Evolutionary conservation across 2,113 vertebrate species (phyloP), one percentile per base, ranked within the genome.

Genomic region (Prunella himalayana): DNA sequence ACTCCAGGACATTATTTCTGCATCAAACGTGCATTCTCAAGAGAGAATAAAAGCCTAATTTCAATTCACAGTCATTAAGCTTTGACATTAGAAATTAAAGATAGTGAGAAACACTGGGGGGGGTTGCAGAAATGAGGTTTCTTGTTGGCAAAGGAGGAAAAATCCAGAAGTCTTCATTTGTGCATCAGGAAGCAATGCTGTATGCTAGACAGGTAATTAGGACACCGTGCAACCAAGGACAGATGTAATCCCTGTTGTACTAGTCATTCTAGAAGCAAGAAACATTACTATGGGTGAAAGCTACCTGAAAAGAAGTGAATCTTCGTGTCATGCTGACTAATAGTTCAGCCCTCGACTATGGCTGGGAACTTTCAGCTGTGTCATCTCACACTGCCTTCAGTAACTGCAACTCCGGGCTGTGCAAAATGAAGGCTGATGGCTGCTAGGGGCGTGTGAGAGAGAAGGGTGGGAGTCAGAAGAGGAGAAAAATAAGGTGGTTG

Each of bases 241-340:
- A 95, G 92, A 90, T 96, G 93, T 63, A 41, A 66, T 53, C 82
- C 87, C 24, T 93, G 68, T 78, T 83, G 72, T 53, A 87, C 82
- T 45, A 97, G 82, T 97, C 95, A 96, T 96, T 96, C 88, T 94
- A 94, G 80, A 96, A 96, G 94, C 90, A 97, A 95, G 94, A 97
- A 97, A 95, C 93, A 95, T 71, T 94, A 96, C 94, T 92, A 82
- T 91, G 90, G 94, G 93, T 96, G 94, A 97, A 96, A 97, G 95
- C 95, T 96, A 96, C 95, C 86, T 96, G 95, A 94, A 94, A 96
- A 97, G 93, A 96, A 96, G 95, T 94, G 95, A 96, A 95, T 97
- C 90, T 93, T 96, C 80, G 7, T 57, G 83, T 57, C 14, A 37
- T 94, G 93, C 93, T 96, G 92, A 96, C 92, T 96, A 95, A 96